These are phyloP conservation scores for Pseudomyrmex pallidus DNA, from an alignment of 1,140 invertebrate genomes.

Conservation along the genomic window DNA sequence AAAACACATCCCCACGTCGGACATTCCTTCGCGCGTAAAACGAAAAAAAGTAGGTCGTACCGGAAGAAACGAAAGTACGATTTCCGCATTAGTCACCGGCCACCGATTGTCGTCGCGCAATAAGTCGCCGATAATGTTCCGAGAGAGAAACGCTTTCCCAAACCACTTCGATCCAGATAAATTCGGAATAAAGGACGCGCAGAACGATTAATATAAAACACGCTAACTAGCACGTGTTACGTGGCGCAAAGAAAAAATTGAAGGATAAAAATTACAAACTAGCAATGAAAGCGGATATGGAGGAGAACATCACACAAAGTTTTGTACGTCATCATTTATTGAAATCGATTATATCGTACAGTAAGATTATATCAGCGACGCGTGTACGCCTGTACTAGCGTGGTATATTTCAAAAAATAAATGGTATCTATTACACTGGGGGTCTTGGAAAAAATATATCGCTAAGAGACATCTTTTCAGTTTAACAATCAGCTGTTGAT, in stretches of 20 bases:
- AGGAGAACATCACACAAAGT: background rate
- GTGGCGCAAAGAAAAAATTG: too few relatives aligned
- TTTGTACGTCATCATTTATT: conserved; percentile 59
- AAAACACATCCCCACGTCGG: conserved; percentile 25
- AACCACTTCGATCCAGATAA: conserved; percentile 10
- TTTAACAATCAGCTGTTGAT: background rate
- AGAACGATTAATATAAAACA: background rate
- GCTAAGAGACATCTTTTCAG: conserved; percentile 2
- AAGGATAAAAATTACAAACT: too few relatives aligned
- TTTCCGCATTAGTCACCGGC: conserved; percentile 43
- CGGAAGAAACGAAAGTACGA: conserved; percentile 46
- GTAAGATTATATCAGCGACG: conserved; percentile 48
- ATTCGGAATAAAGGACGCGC: background rate
- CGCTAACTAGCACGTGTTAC: background rate
- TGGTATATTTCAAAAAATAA: conserved; percentile 64
- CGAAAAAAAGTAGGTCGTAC: background rate
- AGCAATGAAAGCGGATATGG: background rate
- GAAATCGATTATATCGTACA: conserved; percentile 22
- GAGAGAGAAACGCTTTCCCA: background rate
- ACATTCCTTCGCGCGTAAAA: conserved; percentile 10
- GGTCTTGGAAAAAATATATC: background rate
- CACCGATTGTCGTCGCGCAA: conserved; percentile 35
- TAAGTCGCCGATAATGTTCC: conserved; percentile 23
- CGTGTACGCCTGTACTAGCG: conserved; percentile 10
- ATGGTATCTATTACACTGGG: conserved; percentile 25